A percentile compares a stretch with the other conserved stretches of the same genome.
Conservation (phyloP, 2,888 invertebrate genomes). For the Argynnis bischoffii region DNA sequence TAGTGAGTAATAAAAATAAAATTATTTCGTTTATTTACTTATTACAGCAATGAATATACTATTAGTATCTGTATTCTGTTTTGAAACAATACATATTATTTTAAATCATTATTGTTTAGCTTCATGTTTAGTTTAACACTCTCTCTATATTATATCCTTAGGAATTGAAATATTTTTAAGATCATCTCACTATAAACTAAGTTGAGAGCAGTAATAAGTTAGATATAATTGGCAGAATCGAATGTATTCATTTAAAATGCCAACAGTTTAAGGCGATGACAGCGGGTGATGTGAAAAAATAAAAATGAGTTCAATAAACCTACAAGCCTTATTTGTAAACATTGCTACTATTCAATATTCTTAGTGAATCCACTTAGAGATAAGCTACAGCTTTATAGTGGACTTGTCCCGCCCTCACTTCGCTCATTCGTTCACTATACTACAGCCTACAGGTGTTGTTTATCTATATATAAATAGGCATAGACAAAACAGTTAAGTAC, state of each 20-base stretch:
- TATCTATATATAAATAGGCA: no score
- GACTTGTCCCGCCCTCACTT: neutral
- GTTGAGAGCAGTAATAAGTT: neutral
- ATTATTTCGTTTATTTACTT: no score
- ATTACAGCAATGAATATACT: no score
- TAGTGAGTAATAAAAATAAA: no score
- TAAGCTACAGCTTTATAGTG: constrained; percentile 27
- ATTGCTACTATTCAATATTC: constrained; percentile 52
- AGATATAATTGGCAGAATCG: constrained; percentile 27
- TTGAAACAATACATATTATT: no score
- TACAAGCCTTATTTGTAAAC: constrained; percentile 72
- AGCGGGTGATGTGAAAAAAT: constrained; percentile 37
- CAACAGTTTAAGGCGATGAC: constrained; percentile 35
- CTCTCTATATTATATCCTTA: no score
- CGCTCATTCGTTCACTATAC: neutral
- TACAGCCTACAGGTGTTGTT: neutral
- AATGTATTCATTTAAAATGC: constrained; percentile 39
- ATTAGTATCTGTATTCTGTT: no score
- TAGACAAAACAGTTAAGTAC: no score
- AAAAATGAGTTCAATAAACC: constrained; percentile 56
- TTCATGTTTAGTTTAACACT: no score
- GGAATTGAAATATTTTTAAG: no score
- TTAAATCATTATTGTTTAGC: no score
- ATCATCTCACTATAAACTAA: neutral
- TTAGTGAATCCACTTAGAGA: constrained; percentile 39